A percentile compares a stretch with the other conserved stretches of the same genome.
Evolutionary conservation across 2,113 vertebrate species (phyloP).

Genomic region (Amblyopsis rosae): DNA sequence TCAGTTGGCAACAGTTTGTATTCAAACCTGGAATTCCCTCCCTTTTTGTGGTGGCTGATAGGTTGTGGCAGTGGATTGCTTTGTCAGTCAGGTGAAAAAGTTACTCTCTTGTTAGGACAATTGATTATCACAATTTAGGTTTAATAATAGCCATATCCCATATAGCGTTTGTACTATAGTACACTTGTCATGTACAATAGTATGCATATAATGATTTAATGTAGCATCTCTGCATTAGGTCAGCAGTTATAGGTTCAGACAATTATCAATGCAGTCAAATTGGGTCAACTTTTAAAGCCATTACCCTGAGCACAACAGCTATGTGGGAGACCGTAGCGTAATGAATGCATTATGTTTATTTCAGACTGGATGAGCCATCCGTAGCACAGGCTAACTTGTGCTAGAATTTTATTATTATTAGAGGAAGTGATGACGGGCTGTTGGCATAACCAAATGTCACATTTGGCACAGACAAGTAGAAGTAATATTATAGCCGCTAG

Average conservation of each 20-base stretch:
- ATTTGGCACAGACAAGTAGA: constrained; percentile 7
- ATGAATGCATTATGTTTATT: neutral
- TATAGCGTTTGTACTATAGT: no score
- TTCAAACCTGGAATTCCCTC: constrained; percentile 9
- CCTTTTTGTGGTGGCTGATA: constrained; percentile 5
- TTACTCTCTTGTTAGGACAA: neutral
- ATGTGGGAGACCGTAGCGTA: no score
- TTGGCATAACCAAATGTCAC: neutral
- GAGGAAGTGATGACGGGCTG: neutral
- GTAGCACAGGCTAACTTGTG: neutral
- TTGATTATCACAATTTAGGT: neutral
- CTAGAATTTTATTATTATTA: no score
- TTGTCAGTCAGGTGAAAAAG: neutral
- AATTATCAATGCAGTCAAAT: no score
- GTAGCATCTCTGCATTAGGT: no score
- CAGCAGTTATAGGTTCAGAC: no score
- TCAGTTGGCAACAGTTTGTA: constrained; percentile 18
- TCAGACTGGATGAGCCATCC: neutral
- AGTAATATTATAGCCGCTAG: neutral
- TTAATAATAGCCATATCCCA: neutral
- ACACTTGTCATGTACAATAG: no score
- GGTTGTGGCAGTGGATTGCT: constrained; percentile 3
- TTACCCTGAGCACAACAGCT: no score
- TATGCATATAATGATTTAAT: no score
- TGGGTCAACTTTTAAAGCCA: no score